Conservation (phyloP, 2,797 vertebrate species). For the Platyrinchus mystaceus region DNA sequence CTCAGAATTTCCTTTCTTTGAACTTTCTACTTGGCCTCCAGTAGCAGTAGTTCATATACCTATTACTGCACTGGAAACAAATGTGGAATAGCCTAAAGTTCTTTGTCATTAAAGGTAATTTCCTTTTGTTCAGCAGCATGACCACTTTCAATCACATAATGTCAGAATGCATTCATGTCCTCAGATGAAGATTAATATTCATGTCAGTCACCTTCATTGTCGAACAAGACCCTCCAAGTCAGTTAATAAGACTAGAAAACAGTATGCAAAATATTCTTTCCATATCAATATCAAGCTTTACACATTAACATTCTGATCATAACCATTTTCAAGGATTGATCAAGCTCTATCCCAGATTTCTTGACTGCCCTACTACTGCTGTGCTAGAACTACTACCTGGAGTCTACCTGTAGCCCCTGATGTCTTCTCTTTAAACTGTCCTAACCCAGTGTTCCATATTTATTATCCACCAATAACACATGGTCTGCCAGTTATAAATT, state of each 20-base stretch:
- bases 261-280: not conserved
- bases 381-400: not conserved
- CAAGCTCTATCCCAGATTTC: not conserved
- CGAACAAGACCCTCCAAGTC: not conserved
- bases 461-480: not conserved
- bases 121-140: not conserved
- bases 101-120: not conserved
- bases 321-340: not conserved
- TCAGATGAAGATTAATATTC: not conserved
- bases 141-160: not conserved
- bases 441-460: not conserved
- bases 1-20: not conserved
- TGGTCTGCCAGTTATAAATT: not conserved
- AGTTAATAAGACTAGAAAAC: not conserved
- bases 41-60: not conserved
- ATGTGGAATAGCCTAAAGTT: not conserved
- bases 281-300: not conserved
- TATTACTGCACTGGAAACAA: not conserved
- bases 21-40: not conserved
- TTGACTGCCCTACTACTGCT: not conserved
- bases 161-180: not conserved
- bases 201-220: not conserved
- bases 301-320: not conserved
- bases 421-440: not conserved
- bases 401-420: not conserved